Conservation (phyloP, 2,888 invertebrate species). For the Saturnia pavonia region DNA sequence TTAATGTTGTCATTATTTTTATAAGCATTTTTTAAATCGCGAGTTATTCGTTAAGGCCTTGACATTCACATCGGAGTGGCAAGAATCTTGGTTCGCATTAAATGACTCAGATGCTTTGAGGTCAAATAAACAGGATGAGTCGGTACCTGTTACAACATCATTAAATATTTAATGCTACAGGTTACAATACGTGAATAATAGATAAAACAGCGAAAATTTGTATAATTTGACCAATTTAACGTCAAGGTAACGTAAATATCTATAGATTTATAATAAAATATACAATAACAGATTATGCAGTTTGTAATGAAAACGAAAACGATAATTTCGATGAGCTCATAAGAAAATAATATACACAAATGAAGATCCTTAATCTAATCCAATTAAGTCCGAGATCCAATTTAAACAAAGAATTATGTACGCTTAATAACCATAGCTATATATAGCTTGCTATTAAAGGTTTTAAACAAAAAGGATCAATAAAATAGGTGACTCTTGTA, state of each 20-base stretch:
- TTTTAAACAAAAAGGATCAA: too few species aligned
- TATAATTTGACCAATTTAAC: background rate
- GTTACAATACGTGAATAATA: background rate
- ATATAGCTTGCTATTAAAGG: too few species aligned
- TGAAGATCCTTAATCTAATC: background rate
- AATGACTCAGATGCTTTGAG: slow-evolving; percentile 4
- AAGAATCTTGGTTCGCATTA: slow-evolving; percentile 27
- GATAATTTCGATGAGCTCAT: background rate
- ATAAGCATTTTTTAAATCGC: background rate
- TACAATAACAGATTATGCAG: background rate
- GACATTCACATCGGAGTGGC: slow-evolving; percentile 17
- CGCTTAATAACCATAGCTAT: too few species aligned
- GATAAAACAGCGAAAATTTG: background rate
- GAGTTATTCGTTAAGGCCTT: slow-evolving; percentile 2
- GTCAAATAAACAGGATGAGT: slow-evolving; percentile 9
- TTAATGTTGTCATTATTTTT: background rate
- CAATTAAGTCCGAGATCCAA: background rate
- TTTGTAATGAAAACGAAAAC: background rate
- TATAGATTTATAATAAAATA: background rate
- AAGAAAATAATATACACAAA: background rate
- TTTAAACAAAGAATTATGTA: background rate
- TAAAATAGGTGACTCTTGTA: too few species aligned
- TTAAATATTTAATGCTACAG: background rate
- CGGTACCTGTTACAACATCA: slow-evolving; percentile 14
- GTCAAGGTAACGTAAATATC: background rate